Evolutionary conservation across 2,113 vertebrate genomes (phyloP), one percentile per base, ranked within the genome.

Genomic region (Garra rufa): DNA sequence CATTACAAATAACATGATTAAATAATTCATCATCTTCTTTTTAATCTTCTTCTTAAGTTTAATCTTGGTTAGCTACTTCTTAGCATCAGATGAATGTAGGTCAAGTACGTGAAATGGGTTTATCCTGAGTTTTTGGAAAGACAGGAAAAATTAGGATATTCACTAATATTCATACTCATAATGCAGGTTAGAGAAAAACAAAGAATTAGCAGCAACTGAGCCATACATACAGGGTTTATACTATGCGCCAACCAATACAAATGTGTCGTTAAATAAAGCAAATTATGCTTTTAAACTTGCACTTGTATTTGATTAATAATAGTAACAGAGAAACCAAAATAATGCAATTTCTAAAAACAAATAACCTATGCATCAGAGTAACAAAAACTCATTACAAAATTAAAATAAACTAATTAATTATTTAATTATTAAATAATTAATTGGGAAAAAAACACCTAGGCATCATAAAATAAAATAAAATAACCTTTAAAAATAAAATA

Each of bases 91-190:
- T 44, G 21, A 15, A 43, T 71, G 21, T 43, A n/a, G 19, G 67
- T 43, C 34, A 70, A 43, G 67, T 1, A 41, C 17, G 43, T 44
- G 11, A 44, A 43, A 44, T 71, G 41, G 21, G 69, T 24, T 73
- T 73, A 24, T 73, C 21, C 41, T 24, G n/a, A 73, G n/a, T 73
- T 73, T 73, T 15, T 44, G 41, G 41, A 73, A 44, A 44, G n/a
- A 73, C 6, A 26, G n/a, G 7, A n/a, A 21, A 8, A 17, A 52
- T 52, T 21, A 1, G 2, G 17, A 3, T 24, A 24, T 44, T 71
- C 41, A 3, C 0, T 6, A 4, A n/a, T 14, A 44, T 44, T 71
- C 9, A 71, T 44, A 44, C 44, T 67, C 24, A n/a, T 41, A 41
- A 9, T 70, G 34, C 10, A 44, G 21, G 69, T 6, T 21, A n/a